Conservation (phyloP, 2,888 invertebrate species). For the Conchocele bisecta region DNA sequence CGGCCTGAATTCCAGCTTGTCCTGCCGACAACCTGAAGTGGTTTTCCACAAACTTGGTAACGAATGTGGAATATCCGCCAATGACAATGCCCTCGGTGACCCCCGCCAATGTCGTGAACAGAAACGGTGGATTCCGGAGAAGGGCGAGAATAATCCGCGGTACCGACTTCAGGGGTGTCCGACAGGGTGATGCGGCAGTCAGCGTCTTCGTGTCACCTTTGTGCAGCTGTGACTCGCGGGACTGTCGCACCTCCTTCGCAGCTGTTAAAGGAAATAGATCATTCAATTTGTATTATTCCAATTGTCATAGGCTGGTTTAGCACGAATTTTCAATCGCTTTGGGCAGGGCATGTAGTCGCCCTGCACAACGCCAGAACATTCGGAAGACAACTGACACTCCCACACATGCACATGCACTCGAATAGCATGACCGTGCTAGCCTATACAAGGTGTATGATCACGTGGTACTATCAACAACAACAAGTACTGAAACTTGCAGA, state of each 20-base stretch:
- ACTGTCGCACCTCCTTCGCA: constrained; percentile 59
- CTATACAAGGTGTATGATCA: too few species aligned
- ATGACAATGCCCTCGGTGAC: constrained; percentile 83
- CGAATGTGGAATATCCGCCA: constrained; percentile 87
- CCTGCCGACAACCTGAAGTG: constrained; percentile 88
- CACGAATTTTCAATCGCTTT: too few species aligned
- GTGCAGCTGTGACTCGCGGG: constrained; percentile 68
- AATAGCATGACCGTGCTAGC: too few species aligned
- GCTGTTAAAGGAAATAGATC: too few species aligned
- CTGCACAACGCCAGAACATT: too few species aligned
- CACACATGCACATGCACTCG: too few species aligned
- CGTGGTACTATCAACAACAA: too few species aligned
- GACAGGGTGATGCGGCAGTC: constrained; percentile 19
- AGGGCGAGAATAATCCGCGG: constrained; percentile 53
- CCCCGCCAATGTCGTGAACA: constrained; percentile 87
- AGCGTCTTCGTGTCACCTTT: constrained; percentile 26
- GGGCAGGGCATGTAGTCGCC: too few species aligned
- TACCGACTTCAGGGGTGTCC: constrained; percentile 36
- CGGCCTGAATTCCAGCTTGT: constrained; percentile 87
- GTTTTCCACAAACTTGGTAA: constrained; percentile 90
- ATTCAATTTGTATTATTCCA: too few species aligned
- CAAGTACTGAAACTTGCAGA: too few species aligned
- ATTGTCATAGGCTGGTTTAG: too few species aligned
- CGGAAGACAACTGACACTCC: too few species aligned
- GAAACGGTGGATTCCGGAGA: constrained; percentile 82